Percentiles rank a stretch among this genome's conserved stretches.
Evolutionary conservation across 1,140 invertebrate species (phyloP).

Genomic region (Pogonognathellus flavescens): DNA sequence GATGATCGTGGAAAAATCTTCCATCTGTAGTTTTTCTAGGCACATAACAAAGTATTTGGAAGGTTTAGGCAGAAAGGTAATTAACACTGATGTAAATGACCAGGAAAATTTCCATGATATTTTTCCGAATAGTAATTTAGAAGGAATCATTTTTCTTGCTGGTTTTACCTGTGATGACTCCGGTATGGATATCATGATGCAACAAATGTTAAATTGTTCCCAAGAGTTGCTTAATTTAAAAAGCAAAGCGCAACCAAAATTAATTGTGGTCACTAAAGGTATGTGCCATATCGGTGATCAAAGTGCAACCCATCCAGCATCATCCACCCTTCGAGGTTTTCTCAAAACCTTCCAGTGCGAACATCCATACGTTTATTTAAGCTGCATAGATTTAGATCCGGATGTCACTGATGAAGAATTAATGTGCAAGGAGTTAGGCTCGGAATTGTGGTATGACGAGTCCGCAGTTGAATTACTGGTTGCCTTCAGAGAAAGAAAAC

Average conservation of each 20-base stretch:
- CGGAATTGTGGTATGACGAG: background rate
- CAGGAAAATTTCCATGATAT: background rate
- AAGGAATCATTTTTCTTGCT: background rate
- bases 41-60: background rate
- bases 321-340: background rate
- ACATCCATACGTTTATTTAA: background rate
- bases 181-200: background rate
- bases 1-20: background rate
- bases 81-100: background rate
- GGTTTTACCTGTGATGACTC: background rate
- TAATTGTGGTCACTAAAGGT: background rate
- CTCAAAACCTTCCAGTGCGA: background rate
- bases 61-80: background rate
- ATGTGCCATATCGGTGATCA: background rate
- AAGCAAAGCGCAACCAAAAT: background rate
- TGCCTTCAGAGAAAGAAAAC: constrained; percentile 7
- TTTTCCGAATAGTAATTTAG: background rate
- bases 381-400: constrained; percentile 10
- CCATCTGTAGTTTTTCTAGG: background rate
- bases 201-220: background rate
- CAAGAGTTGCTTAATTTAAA: background rate
- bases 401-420: background rate
- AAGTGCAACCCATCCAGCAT: background rate
- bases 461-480: background rate
- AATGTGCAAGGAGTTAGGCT: background rate